These are phyloP conservation scores for Phallusia fumigata DNA, from an alignment of 23 tunicate genomes.

Conservation along the genomic window DNA sequence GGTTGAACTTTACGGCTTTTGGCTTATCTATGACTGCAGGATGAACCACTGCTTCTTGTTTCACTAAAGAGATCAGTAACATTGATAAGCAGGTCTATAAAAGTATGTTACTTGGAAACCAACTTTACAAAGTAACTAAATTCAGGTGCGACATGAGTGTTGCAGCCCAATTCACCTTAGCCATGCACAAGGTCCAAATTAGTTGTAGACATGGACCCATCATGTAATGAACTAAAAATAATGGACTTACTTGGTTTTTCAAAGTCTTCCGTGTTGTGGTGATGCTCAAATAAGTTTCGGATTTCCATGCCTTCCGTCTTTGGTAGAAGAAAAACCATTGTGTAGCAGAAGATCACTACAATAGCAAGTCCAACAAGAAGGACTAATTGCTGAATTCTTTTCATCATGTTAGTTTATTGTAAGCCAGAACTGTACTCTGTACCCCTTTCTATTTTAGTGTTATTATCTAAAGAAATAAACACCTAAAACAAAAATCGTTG, in stretches of 20 bases:
- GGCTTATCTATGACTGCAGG: background rate
- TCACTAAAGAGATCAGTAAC: background rate
- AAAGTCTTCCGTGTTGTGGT: conserved; percentile 37
- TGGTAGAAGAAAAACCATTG: conserved; percentile 72
- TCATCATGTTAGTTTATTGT: background rate
- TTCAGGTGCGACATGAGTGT: too few species aligned
- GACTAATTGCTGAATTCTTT: conserved; percentile 40
- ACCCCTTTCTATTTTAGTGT: too few species aligned
- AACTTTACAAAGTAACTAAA: too few species aligned
- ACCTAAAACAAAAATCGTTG: too few species aligned
- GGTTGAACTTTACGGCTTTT: conserved; percentile 15
- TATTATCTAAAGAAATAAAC: too few species aligned
- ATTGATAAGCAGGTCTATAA: too few species aligned
- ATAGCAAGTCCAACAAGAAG: conserved; percentile 38
- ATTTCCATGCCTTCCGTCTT: conserved; percentile 72
- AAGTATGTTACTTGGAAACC: too few species aligned
- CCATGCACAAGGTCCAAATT: too few species aligned
- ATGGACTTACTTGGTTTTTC: conserved; percentile 9
- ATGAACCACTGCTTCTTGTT: background rate
- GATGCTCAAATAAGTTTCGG: conserved; percentile 70
- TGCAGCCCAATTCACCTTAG: too few species aligned
- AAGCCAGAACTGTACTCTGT: too few species aligned
- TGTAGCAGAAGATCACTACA: conserved; percentile 65
- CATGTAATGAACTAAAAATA: background rate
- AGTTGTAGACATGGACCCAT: too few species aligned